A percentile compares a stretch with the other conserved stretches of the same genome.
These are phyloP conservation scores for Megaleporinus macrocephalus DNA, from an alignment of 2,113 vertebrate genomes.

Conservation along the genomic window DNA sequence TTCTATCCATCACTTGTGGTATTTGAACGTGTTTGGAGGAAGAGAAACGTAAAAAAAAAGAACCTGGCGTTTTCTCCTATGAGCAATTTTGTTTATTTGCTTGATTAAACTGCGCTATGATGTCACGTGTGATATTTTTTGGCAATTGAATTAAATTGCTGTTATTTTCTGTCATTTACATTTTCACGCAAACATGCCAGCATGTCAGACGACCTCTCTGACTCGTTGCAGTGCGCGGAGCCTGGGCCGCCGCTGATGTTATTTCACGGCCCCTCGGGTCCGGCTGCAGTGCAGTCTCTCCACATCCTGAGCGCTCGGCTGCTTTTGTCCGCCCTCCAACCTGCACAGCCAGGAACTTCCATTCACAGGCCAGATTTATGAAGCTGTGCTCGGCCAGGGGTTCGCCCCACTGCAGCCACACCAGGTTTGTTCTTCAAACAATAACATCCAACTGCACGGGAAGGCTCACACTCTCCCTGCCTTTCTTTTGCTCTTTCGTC, in stretches of 20 bases:
- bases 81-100: no score
- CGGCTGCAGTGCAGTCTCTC: slow-evolving; percentile 61
- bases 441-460: slow-evolving; percentile 79
- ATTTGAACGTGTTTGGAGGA: no score
- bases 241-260: slow-evolving; percentile 81
- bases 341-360: slow-evolving; percentile 84
- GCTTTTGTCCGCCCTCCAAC: slow-evolving; percentile 88
- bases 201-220: slow-evolving; percentile 32
- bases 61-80: no score
- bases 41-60: no score
- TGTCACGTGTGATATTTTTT: neutral
- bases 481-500: neutral
- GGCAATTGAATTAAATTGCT: neutral
- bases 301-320: slow-evolving; percentile 86
- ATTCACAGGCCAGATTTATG: slow-evolving; percentile 89
- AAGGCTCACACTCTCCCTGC: neutral
- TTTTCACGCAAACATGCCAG: slow-evolving; percentile 61
- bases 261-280: slow-evolving; percentile 78
- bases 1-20: no score
- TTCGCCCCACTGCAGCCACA: slow-evolving; percentile 80
- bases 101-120: neutral
- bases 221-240: slow-evolving; percentile 1
- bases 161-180: slow-evolving; percentile 54
- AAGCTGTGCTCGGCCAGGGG: slow-evolving; percentile 78
- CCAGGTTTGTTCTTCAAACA: slow-evolving; percentile 84